These are phyloP conservation scores for Bellardia pandia DNA, from an alignment of 2,888 invertebrate genomes.

Conservation along the genomic window DNA sequence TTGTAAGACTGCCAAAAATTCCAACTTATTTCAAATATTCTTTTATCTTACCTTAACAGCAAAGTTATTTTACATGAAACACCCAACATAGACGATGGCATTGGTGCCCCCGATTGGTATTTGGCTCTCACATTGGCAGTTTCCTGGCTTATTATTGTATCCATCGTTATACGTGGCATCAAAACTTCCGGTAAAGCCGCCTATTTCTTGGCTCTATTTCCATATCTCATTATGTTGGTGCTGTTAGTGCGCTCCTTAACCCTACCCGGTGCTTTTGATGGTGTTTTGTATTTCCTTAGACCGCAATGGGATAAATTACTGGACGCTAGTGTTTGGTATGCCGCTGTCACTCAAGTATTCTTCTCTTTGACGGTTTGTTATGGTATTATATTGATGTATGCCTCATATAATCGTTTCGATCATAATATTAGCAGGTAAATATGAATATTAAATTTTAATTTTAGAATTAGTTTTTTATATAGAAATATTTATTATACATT, in stretches of 20 bases:
- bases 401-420: constrained; percentile 86
- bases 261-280: constrained; percentile 86
- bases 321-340: constrained; percentile 86
- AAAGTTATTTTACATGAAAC: constrained; percentile 85
- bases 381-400: constrained; percentile 87
- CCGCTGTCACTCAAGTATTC: constrained; percentile 87
- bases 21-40: not conserved
- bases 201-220: constrained; percentile 89
- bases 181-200: constrained; percentile 87
- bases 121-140: constrained; percentile 85
- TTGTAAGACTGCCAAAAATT: too few species aligned
- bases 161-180: constrained; percentile 86
- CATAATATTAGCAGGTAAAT: constrained; percentile 86
- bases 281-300: constrained; percentile 87
- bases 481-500: constrained; percentile 43
- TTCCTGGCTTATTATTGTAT: constrained; percentile 86
- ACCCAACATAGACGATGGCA: constrained; percentile 85
- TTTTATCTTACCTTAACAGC: constrained; percentile 78
- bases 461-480: not conserved
- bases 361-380: constrained; percentile 87
- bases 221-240: constrained; percentile 86
- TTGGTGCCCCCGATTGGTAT: constrained; percentile 86
- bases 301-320: constrained; percentile 86
- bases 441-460: not conserved
- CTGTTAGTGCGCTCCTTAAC: constrained; percentile 86